A percentile compares a stretch with the other conserved stretches of the same genome.
phyloP scores from a whole-genome alignment of 2,113 vertebrate genomes.

The Forbesichthys agassizii region DNA sequence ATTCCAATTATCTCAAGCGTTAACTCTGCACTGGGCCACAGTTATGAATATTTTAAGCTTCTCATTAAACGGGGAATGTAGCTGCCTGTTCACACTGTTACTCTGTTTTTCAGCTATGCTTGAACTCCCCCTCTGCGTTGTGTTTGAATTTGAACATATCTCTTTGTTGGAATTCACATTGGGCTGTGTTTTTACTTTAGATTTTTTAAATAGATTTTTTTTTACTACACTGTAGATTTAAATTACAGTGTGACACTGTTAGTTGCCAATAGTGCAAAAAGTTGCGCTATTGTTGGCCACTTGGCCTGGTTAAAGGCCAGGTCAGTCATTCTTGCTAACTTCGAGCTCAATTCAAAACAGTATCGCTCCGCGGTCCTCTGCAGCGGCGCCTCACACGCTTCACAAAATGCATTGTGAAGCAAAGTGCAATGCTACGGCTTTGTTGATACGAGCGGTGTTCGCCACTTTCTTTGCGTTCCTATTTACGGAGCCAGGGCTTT shows the following conservation, averaged over 20 bases:
- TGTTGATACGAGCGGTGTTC: no score
- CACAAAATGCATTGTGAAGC: no score
- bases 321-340: no score
- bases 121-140: constrained; percentile 16
- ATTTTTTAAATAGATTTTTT: not conserved
- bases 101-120: constrained; percentile 7
- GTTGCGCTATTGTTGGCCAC: no score
- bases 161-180: constrained; percentile 21
- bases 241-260: not conserved
- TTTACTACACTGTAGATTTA: constrained; percentile 6
- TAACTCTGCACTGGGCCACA: constrained; percentile 39
- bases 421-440: no score
- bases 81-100: constrained; percentile 13
- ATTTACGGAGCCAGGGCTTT: no score
- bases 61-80: constrained; percentile 40
- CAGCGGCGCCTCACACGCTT: no score
- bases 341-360: no score
- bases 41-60: constrained; percentile 57
- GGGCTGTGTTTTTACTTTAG: not conserved
- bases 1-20: constrained; percentile 58
- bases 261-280: no score
- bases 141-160: constrained; percentile 28
- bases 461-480: no score
- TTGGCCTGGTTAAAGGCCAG: no score
- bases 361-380: no score